Conservation (phyloP, 2,888 invertebrate species). For the Deilephila porcellus region DNA sequence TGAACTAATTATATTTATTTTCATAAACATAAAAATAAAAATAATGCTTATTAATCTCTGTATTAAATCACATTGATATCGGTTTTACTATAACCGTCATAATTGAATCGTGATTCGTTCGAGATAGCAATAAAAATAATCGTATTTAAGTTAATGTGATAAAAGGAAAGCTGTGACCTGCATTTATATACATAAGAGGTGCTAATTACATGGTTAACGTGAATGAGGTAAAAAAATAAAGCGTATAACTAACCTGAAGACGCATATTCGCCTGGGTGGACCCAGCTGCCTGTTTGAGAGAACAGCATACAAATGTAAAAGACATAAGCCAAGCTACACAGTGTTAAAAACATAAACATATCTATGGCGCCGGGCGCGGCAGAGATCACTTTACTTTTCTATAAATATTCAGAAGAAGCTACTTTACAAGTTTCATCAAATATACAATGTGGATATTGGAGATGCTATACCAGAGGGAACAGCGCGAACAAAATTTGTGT, state of each 20-base stretch:
- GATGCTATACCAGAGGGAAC: too few relatives aligned
- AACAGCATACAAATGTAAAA: slow-evolving; percentile 40
- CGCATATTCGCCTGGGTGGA: slow-evolving; percentile 99
- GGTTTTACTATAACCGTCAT: neutral
- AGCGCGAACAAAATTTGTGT: too few relatives aligned
- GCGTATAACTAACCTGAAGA: slow-evolving; percentile 92
- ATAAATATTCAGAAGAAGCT: neutral
- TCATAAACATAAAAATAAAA: neutral
- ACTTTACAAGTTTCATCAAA: too few relatives aligned
- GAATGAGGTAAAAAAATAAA: slow-evolving; percentile 30
- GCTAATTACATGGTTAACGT: slow-evolving; percentile 20
- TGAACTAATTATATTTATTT: neutral
- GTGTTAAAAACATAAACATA: slow-evolving; percentile 26
- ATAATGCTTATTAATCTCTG: too few relatives aligned
- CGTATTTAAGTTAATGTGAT: neutral
- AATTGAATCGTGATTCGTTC: neutral
- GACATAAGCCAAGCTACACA: slow-evolving; percentile 34
- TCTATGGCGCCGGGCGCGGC: neutral
- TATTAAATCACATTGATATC: neutral
- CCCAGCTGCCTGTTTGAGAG: slow-evolving; percentile 92
- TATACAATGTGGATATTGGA: too few relatives aligned
- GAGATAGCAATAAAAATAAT: neutral
- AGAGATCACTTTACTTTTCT: slow-evolving; percentile 1
- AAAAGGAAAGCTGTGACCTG: slow-evolving; percentile 6
- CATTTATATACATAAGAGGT: slow-evolving; percentile 12